These are phyloP conservation scores for Cettia cetti DNA, from an alignment of 2,113 vertebrate species.

Conservation along the genomic window DNA sequence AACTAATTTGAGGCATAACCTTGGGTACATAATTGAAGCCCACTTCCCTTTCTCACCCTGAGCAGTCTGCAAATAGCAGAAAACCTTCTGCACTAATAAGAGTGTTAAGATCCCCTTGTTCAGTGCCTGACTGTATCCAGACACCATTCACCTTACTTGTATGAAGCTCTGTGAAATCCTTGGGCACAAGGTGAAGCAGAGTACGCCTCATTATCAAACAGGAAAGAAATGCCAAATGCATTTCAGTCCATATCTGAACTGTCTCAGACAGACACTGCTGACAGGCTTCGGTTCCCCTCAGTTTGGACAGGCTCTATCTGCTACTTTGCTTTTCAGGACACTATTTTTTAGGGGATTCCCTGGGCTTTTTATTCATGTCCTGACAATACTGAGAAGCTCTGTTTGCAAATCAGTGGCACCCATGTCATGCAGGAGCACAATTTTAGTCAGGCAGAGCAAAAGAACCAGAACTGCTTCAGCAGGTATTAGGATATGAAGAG, in stretches of 20 bases:
- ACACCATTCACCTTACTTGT: background rate
- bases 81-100: background rate
- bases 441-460: background rate
- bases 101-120: background rate
- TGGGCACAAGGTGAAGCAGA: background rate
- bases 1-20: background rate
- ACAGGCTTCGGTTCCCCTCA: background rate
- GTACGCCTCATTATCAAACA: fast-evolving
- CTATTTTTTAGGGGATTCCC: background rate
- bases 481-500: background rate
- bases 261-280: background rate
- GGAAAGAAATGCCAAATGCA: background rate
- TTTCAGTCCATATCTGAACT: background rate
- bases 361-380: background rate
- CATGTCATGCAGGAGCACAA: background rate
- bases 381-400: background rate
- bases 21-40: background rate
- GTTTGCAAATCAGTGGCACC: background rate
- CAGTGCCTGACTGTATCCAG: background rate
- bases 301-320: background rate
- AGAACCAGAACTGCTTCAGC: background rate
- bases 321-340: background rate
- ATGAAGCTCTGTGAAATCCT: background rate
- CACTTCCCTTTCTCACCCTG: background rate
- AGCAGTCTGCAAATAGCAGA: background rate